A percentile compares a stretch with the other conserved stretches of the same genome.
phyloP scores from a whole-genome alignment of 30 jellyfish, hydroid and myxozoan genomes.

The Rhopilema esculentum region DNA sequence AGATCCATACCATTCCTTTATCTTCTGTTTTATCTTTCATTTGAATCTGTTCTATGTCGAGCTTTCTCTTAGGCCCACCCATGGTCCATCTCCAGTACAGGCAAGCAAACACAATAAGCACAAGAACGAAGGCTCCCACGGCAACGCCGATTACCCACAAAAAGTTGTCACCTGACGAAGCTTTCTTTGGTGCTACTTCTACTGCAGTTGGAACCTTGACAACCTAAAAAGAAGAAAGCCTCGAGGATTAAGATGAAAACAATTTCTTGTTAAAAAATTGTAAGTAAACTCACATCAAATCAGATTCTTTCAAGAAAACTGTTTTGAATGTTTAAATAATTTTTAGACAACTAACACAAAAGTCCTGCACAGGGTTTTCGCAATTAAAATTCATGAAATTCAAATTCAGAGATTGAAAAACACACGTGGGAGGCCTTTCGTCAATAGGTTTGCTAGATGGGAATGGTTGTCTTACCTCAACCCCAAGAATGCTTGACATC shows the following conservation, averaged over 20 bases:
- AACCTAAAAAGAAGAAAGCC: slow-evolving; percentile 51
- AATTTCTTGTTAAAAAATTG: no score
- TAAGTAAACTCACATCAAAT: no score
- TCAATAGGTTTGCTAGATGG: no score
- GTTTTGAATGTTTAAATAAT: no score
- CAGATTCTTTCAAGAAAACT: no score
- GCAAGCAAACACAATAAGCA: slow-evolving; percentile 48
- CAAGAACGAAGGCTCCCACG: slow-evolving; percentile 63
- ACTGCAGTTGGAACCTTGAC: slow-evolving; percentile 76
- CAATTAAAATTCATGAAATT: no score
- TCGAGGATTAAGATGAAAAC: no score
- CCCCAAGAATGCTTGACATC: slow-evolving; percentile 77
- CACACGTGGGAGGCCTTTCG: no score
- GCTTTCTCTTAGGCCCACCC: slow-evolving; percentile 84
- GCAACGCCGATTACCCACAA: slow-evolving; percentile 93
- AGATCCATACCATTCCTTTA: slow-evolving; percentile 20
- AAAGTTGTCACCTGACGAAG: slow-evolving; percentile 29
- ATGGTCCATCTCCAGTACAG: slow-evolving; percentile 86
- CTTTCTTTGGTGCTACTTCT: slow-evolving; percentile 31
- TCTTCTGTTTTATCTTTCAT: slow-evolving; percentile 49
- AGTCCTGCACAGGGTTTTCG: no score
- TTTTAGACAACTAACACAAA: no score
- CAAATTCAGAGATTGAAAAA: no score
- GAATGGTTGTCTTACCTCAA: slow-evolving; percentile 37
- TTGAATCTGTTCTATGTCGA: slow-evolving; percentile 73